Conservation (phyloP, 2,113 vertebrate genomes). For the Camelus dromedarius region DNA sequence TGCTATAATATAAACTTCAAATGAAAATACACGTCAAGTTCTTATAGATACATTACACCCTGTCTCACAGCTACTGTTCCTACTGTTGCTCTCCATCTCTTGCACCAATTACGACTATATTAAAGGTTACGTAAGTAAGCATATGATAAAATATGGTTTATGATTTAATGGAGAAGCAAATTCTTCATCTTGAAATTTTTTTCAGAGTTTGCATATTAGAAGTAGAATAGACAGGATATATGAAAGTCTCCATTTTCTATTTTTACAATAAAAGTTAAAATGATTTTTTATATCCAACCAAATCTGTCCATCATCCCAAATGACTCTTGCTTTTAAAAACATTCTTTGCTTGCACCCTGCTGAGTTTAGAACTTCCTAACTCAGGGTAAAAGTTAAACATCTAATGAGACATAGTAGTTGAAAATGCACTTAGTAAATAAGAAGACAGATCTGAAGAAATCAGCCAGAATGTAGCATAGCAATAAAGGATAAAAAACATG, state of each 20-base stretch:
- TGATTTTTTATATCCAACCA: slow-evolving; percentile 26
- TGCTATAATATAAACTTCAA: slow-evolving; percentile 13
- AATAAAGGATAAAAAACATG: slow-evolving; percentile 4
- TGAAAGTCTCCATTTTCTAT: background rate
- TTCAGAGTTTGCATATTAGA: background rate
- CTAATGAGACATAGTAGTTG: background rate
- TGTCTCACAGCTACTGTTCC: background rate
- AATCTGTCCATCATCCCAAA: slow-evolving; percentile 22
- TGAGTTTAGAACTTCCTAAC: slow-evolving; percentile 47
- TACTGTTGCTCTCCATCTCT: background rate
- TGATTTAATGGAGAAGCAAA: background rate
- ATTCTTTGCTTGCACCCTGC: background rate
- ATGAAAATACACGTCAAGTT: background rate
- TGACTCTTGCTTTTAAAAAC: background rate
- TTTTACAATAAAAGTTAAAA: background rate
- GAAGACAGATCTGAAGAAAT: background rate
- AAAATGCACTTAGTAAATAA: slow-evolving; percentile 44
- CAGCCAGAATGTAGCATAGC: background rate
- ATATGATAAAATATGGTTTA: background rate
- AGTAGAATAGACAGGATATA: background rate
- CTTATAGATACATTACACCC: background rate
- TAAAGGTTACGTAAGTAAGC: slow-evolving; percentile 7
- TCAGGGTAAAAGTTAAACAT: background rate
- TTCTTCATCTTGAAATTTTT: slow-evolving; percentile 13
- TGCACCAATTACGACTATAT: background rate